phyloP scores from a whole-genome alignment of 2,888 invertebrate species.

The Hetaerina titia region DNA sequence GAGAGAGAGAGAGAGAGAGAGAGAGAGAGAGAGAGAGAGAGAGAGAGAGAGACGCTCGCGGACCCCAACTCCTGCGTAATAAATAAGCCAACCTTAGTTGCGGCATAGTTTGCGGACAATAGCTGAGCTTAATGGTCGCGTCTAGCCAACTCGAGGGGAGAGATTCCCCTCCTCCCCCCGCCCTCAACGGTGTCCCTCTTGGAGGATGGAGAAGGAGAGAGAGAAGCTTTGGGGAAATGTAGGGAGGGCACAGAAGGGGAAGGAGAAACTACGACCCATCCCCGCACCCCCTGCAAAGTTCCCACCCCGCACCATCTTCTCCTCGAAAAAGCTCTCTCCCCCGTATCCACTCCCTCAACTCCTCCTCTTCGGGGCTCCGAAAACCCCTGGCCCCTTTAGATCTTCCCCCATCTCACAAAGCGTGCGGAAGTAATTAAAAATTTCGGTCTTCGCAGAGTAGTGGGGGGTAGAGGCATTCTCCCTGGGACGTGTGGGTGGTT shows the following conservation, averaged over 20 bases:
- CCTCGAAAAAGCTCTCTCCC: neutral
- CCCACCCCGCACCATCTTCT: neutral
- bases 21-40: neutral
- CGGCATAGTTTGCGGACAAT: conserved; percentile 66
- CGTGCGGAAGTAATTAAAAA: conserved; percentile 65
- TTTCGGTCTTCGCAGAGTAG: neutral
- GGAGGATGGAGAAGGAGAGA: neutral
- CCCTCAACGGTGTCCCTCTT: neutral
- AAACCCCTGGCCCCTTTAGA: no score
- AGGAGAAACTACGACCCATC: neutral
- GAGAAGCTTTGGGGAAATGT: no score
- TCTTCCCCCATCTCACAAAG: conserved; percentile 41
- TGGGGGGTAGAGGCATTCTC: neutral
- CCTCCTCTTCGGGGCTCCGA: neutral
- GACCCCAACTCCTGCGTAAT: neutral
- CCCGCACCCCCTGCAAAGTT: neutral
- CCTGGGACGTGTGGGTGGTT: neutral
- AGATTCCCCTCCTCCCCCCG: neutral
- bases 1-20: neutral
- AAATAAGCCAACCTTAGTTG: conserved; percentile 66
- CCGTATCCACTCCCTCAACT: neutral
- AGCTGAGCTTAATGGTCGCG: conserved; percentile 60
- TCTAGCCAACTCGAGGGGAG: conserved; percentile 17
- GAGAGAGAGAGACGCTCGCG: neutral
- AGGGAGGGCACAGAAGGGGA: neutral